Conservation (phyloP, 2,113 vertebrate genomes). For the Caranx ignobilis region DNA sequence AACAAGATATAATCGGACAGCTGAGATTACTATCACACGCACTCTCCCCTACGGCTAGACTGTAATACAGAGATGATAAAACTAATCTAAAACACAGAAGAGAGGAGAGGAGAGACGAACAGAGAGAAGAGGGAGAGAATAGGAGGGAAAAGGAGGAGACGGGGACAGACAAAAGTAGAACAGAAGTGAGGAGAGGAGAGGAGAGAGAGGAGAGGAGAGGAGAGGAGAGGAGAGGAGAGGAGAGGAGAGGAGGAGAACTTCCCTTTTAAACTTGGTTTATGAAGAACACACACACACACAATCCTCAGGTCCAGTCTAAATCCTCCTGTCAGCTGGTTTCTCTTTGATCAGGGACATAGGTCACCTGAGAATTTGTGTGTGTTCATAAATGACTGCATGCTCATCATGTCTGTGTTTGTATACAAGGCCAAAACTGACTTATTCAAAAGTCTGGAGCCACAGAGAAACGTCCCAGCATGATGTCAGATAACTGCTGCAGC, state of each 20-base stretch:
- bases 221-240: not conserved
- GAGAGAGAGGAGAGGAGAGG: not conserved
- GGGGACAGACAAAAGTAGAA: not conserved
- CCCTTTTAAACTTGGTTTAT: conserved; percentile 55
- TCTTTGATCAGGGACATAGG: conserved; percentile 61
- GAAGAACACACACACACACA: conserved; percentile 26
- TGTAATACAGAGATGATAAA: conserved; percentile 61
- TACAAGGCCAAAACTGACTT: not conserved
- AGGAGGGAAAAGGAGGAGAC: not conserved
- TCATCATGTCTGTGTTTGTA: conserved; percentile 34
- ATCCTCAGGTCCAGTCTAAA: conserved; percentile 43
- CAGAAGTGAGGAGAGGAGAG: not conserved
- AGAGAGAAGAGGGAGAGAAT: not conserved
- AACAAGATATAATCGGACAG: conserved; percentile 74
- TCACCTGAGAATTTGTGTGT: conserved; percentile 35
- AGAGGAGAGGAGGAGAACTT: conserved; percentile 4
- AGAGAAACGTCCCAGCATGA: conserved; percentile 8
- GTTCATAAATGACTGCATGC: conserved; percentile 22
- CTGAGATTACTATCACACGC: conserved; percentile 65
- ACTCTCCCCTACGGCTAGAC: conserved; percentile 56
- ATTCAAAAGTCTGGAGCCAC: conserved; percentile 25
- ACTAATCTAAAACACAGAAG: conserved; percentile 48
- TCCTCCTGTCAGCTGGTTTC: conserved; percentile 35
- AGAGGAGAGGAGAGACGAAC: not conserved
- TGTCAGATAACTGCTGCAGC: conserved; percentile 33